phyloP scores from a whole-genome alignment of 2,113 vertebrate species.

The Erythrocebus patas region DNA sequence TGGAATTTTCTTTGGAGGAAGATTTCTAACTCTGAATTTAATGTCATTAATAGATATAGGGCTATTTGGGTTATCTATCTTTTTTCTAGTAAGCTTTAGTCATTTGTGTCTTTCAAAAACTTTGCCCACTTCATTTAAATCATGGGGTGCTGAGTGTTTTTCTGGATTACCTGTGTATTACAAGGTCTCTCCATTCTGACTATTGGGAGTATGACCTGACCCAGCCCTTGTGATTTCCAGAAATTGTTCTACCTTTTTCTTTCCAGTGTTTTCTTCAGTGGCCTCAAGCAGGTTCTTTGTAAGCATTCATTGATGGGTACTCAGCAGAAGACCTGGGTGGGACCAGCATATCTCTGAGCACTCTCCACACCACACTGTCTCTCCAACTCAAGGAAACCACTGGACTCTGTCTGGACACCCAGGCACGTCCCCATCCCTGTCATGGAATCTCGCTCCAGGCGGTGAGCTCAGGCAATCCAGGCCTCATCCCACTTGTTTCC shows the following conservation, averaged over 20 bases:
- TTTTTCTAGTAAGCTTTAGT: not conserved
- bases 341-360: not conserved
- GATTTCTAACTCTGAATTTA: not conserved
- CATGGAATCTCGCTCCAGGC: too few species aligned
- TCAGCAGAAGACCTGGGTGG: not conserved
- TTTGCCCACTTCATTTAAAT: not conserved
- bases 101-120: not conserved
- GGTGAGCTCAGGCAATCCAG: not conserved
- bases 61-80: not conserved
- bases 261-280: not conserved
- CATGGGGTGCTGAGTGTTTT: not conserved
- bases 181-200: not conserved
- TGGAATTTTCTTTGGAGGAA: not conserved
- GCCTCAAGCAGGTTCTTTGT: not conserved
- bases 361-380: not conserved
- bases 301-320: not conserved
- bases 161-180: not conserved
- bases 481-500: not conserved
- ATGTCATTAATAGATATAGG: not conserved
- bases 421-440: not conserved
- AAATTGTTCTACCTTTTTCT: not conserved
- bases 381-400: not conserved
- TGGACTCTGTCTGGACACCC: not conserved
- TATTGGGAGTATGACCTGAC: not conserved
- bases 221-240: not conserved